phyloP scores from a whole-genome alignment of 2,113 vertebrate genomes.

The Cyphomyrus discorhynchus region DNA sequence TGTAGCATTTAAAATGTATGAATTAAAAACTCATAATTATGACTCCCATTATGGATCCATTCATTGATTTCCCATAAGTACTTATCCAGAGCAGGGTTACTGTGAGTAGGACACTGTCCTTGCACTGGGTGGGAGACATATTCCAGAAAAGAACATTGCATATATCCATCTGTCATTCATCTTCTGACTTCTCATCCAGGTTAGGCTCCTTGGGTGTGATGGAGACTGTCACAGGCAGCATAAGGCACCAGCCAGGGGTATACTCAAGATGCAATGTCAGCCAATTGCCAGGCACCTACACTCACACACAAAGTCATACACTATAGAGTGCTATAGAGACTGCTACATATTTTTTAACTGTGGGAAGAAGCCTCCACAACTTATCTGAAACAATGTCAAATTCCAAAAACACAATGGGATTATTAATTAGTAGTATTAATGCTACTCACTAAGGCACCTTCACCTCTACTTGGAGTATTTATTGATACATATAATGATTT shows the following conservation, averaged over 20 bases:
- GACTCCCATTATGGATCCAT: background rate
- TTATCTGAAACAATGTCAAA: too few relatives aligned
- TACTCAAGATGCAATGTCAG: background rate
- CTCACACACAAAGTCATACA: background rate
- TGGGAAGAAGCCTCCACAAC: background rate
- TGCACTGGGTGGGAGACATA: background rate
- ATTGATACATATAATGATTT: background rate
- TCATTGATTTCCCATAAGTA: background rate
- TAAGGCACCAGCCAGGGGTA: background rate
- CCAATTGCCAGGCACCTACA: background rate
- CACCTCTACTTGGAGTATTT: background rate
- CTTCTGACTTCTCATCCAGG: background rate
- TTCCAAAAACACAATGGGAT: too few relatives aligned
- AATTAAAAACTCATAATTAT: background rate
- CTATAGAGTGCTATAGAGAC: background rate
- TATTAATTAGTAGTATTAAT: too few relatives aligned
- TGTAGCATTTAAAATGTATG: background rate
- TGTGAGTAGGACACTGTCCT: background rate
- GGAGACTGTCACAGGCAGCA: background rate
- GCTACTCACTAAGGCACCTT: too few relatives aligned
- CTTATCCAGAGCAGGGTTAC: background rate
- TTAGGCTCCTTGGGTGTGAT: background rate
- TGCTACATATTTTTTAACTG: background rate
- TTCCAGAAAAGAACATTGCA: background rate
- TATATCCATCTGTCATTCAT: background rate